Base-by-base conservation (phyloP, 1,140 invertebrate genomes). In the Cyphomyrmex costatus region DNA sequence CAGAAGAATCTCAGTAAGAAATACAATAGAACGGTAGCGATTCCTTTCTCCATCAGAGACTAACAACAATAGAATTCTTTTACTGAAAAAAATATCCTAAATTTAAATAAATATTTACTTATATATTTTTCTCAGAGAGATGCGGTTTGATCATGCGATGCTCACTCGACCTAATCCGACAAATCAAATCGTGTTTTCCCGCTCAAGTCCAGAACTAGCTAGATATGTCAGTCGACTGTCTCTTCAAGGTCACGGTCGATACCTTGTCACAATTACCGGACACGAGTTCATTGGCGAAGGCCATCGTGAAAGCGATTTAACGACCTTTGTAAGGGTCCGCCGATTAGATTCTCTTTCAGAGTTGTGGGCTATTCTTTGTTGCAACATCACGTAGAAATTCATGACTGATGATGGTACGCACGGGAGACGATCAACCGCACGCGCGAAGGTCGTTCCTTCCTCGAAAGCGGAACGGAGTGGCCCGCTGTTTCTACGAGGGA, bases 401-500 rank as follows among this genome's bases (percentile, higher is more conserved):
- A 27, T 19, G 36, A 30, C 68, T 42, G 79, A 27, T 56, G 53
- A 82, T 60, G 68, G 61, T 83, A 83, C 53, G 79, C 51, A 58
- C 24, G 53, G 33, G 16, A 58, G 78, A 30, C 51, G 19, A 82
- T 46, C 24, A 66, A 56, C 19, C 30, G 30, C 66, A 27, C 51
- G 51, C 36, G 51, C 36, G 79, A 82, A 82, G 79, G 79, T 73
- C 79, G 53, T 71, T 82, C 36, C 53, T 73, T 71, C 53, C 79
- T 46, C 53, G 65, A 60, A 82, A 82, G 68, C 79, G 79, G 66
- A 82, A 82, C 79, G 66, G n/a, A 82, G 10, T n/a, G 33, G 53
- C 19, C 19, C 51, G 51, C 33, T 21, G 78, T 30, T 46, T 73
- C 66, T 51, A 71, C 19, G 66, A 19, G 79, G 53, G 53, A 82